Evolutionary conservation across 2,113 vertebrate genomes (phyloP).

Genomic region (Gadus chalcogrammus): DNA sequence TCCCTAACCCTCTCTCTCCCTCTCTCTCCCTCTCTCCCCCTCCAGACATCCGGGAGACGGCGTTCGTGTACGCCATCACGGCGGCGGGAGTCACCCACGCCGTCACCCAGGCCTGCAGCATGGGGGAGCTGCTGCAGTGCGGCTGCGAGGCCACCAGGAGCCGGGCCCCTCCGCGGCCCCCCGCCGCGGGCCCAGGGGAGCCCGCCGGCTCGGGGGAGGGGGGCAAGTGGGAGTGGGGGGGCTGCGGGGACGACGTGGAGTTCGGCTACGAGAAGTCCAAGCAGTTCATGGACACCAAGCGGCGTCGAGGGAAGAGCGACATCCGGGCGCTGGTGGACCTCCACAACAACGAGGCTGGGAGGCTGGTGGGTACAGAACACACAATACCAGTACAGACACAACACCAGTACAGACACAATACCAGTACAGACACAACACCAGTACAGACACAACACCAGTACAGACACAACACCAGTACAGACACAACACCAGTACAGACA

Average conservation of each 20-base stretch:
- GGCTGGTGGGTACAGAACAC: conserved; percentile 76
- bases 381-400: no score
- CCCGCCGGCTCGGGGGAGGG: conserved; percentile 65
- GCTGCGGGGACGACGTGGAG: conserved; percentile 94
- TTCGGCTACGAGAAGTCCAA: conserved; percentile 95
- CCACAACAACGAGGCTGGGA: conserved; percentile 94
- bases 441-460: no score
- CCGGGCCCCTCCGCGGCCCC: conserved; percentile 71
- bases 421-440: no score
- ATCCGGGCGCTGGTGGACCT: conserved; percentile 89
- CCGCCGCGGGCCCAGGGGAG: conserved; percentile 24
- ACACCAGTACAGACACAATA: no score
- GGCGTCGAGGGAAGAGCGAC: conserved; percentile 90
- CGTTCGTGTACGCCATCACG: conserved; percentile 94
- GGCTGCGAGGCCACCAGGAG: conserved; percentile 89
- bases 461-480: no score
- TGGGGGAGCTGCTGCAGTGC: conserved; percentile 94
- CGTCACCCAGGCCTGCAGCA: conserved; percentile 96
- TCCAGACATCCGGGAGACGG: conserved; percentile 93
- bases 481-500: no score
- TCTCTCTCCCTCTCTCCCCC: background rate
- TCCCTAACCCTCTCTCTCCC: background rate
- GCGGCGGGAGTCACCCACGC: conserved; percentile 90
- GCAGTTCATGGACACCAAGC: conserved; percentile 93
- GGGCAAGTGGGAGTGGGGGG: conserved; percentile 95